Evolutionary conservation across 2,888 invertebrate species (phyloP).

Genomic region (Microplitis deprimator): DNA sequence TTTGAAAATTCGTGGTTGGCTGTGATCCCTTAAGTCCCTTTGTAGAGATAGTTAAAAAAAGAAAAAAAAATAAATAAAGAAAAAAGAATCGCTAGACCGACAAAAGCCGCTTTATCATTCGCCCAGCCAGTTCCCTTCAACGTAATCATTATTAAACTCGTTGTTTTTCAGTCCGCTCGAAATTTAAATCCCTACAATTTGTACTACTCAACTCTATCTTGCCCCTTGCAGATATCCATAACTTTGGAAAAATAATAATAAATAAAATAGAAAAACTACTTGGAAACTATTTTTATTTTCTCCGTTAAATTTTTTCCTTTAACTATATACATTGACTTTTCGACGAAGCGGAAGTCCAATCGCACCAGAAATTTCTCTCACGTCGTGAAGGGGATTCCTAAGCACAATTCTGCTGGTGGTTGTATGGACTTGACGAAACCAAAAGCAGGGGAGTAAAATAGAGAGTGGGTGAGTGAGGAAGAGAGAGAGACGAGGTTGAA

Average conservation of each 20-base stretch:
- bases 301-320: background rate
- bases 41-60: background rate
- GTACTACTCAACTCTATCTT: constrained; percentile 6
- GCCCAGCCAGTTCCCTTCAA: constrained; percentile 15
- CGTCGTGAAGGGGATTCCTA: constrained; percentile 19
- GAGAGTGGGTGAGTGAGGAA: constrained; percentile 27
- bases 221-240: background rate
- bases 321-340: constrained; percentile 53
- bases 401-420: constrained; percentile 13
- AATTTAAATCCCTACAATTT: constrained; percentile 29
- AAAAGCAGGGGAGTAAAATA: constrained; percentile 27
- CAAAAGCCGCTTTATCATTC: constrained; percentile 42
- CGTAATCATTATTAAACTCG: constrained; percentile 24
- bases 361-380: constrained; percentile 50
- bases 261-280: constrained; percentile 1
- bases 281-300: constrained; percentile 11
- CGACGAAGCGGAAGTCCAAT: constrained; percentile 67
- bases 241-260: background rate
- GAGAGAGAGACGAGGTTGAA: constrained; percentile 54
- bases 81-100: constrained; percentile 34
- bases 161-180: constrained; percentile 27
- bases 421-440: constrained; percentile 28
- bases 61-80: background rate
- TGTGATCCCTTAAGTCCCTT: constrained; percentile 33
- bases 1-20: constrained; percentile 28